A percentile compares a stretch with the other conserved stretches of the same genome.
Evolutionary conservation across 2,113 vertebrate species (phyloP).

Genomic region (Onychostruthus taczanowskii): DNA sequence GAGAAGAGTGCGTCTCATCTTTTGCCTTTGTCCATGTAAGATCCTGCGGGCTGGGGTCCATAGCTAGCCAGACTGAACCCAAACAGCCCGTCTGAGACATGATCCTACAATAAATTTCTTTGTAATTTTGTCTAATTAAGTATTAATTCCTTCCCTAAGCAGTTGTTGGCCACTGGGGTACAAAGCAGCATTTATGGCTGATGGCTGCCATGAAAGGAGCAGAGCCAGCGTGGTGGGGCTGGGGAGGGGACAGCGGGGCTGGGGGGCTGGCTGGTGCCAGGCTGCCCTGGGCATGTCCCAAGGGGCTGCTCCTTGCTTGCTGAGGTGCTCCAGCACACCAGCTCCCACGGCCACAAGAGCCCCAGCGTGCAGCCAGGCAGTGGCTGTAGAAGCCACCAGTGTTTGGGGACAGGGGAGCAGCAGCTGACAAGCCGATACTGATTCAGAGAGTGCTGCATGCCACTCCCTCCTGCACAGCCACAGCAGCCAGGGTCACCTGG

Average conservation of each 20-base stretch:
- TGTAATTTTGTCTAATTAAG: background rate
- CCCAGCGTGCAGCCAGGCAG: background rate
- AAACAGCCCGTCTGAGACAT: too few relatives aligned
- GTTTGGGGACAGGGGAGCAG: background rate
- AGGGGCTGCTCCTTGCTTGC: background rate
- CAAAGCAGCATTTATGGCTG: background rate
- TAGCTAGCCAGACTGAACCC: too few relatives aligned
- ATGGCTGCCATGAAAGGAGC: background rate
- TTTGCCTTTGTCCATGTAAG: too few relatives aligned
- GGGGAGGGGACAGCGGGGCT: rapidly evolving
- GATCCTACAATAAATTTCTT: background rate
- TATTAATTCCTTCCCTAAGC: background rate
- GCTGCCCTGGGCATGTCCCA: background rate
- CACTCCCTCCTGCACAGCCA: background rate
- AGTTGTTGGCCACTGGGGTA: background rate
- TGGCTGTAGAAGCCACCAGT: background rate
- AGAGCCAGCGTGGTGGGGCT: rapidly evolving
- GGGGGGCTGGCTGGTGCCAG: background rate
- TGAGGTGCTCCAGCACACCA: background rate
- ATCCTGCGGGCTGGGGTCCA: too few relatives aligned
- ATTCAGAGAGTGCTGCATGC: background rate
- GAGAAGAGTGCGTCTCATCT: too few relatives aligned
- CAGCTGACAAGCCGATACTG: background rate
- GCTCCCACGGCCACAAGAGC: rapidly evolving
- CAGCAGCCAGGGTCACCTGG: background rate